Conservation (phyloP, 2,888 invertebrate species). For the Zaprionus obscuricornis region DNA sequence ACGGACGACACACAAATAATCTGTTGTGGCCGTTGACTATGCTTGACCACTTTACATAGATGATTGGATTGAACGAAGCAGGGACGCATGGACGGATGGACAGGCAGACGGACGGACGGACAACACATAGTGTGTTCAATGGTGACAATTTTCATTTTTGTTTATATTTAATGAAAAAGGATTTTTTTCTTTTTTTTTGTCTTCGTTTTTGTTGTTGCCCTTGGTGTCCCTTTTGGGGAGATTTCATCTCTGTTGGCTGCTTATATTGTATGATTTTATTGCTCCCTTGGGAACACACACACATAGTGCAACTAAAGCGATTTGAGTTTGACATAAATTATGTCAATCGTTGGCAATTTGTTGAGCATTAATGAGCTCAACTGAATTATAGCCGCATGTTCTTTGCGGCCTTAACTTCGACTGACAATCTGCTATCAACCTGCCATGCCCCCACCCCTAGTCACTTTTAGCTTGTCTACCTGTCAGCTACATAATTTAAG, state of each 20-base stretch:
- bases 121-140: constrained; percentile 18
- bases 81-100: no score
- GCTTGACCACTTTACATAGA: constrained; percentile 50
- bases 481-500: constrained; percentile 59
- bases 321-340: constrained; percentile 64
- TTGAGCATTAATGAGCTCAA: constrained; percentile 55
- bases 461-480: no score
- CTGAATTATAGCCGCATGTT: constrained; percentile 35
- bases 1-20: constrained; percentile 28
- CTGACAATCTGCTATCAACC: neutral
- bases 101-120: constrained; percentile 3
- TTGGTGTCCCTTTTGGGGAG: constrained; percentile 39
- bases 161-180: constrained; percentile 45
- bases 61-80: constrained; percentile 51
- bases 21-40: constrained; percentile 24
- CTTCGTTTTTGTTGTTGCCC: no score
- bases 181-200: no score
- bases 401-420: constrained; percentile 11
- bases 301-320: constrained; percentile 29
- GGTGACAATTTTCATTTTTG: constrained; percentile 36
- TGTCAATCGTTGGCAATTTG: constrained; percentile 70
- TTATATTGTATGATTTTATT: constrained; percentile 49
- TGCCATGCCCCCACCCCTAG: no score
- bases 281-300: constrained; percentile 49
- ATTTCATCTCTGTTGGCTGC: constrained; percentile 25